A percentile compares a stretch with the other conserved stretches of the same genome.
These are phyloP conservation scores for Sitta europaea DNA, from an alignment of 2,113 vertebrate genomes.

Conservation along the genomic window DNA sequence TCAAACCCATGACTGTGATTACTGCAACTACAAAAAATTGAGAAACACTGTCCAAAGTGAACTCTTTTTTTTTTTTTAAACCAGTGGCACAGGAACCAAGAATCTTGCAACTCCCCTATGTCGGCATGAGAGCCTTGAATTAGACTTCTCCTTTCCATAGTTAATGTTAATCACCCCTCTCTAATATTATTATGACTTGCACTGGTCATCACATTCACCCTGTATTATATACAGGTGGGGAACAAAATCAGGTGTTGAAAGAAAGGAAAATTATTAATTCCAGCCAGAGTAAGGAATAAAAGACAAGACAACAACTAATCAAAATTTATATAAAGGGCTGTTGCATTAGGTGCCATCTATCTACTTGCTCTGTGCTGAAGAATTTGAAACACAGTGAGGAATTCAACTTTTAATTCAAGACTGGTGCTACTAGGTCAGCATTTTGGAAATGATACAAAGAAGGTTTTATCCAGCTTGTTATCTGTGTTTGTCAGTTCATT, in stretches of 20 bases:
- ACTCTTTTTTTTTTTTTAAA: not conserved
- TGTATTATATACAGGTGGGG: not conserved
- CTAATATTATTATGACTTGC: not conserved
- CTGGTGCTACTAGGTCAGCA: not conserved
- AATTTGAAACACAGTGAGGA: slow-evolving; percentile 16
- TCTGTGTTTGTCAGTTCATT: slow-evolving; percentile 57
- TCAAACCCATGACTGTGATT: not conserved
- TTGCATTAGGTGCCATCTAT: not conserved
- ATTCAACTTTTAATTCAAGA: slow-evolving; percentile 28
- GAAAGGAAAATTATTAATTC: slow-evolving; percentile 39
- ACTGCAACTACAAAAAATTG: not conserved
- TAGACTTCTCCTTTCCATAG: not conserved
- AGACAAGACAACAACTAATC: slow-evolving; percentile 12
- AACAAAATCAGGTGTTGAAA: slow-evolving; percentile 47
- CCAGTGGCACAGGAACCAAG: not conserved
- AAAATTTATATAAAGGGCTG: not conserved
- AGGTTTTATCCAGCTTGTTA: slow-evolving; percentile 33
- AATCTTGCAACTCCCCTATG: not conserved
- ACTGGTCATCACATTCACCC: not conserved
- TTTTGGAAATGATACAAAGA: slow-evolving; percentile 47
- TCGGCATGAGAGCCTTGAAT: not conserved
- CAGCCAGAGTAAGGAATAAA: slow-evolving; percentile 3
- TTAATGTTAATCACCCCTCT: not conserved
- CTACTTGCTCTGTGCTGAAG: not conserved
- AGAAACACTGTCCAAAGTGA: not conserved